Evolutionary conservation across 1,140 invertebrate species (phyloP).

Genomic region (Druon quercuslanigerum): DNA sequence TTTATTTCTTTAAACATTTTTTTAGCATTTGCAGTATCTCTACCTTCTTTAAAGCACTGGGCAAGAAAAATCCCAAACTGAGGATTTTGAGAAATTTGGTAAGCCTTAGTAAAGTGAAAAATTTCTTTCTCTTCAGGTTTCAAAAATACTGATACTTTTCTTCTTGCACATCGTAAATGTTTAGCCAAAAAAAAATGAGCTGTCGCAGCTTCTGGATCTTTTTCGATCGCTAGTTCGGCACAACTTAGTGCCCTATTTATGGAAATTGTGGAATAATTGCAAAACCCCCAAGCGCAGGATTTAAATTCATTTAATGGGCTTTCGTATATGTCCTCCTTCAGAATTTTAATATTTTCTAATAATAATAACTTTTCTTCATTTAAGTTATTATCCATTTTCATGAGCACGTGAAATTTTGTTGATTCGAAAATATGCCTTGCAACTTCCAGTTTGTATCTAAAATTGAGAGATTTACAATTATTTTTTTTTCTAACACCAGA

Average conservation of each 20-base stretch:
- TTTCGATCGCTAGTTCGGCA: background rate
- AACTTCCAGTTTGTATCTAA: no score
- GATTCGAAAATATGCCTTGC: no score
- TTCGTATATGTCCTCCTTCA: background rate
- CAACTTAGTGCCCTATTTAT: background rate
- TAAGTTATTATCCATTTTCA: no score
- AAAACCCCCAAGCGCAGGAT: background rate
- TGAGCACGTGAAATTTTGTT: no score
- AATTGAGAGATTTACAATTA: no score
- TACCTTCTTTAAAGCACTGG: background rate
- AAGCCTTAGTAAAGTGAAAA: background rate
- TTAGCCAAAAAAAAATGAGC: background rate
- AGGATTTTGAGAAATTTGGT: slow-evolving; percentile 3
- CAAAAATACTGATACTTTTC: background rate
- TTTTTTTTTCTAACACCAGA: no score
- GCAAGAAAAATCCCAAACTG: slow-evolving; percentile 18
- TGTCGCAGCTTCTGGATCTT: background rate
- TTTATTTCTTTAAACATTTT: slow-evolving; percentile 12
- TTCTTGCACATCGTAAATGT: background rate
- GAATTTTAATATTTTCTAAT: background rate
- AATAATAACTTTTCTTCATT: background rate
- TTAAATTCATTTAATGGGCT: background rate
- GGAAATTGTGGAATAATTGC: background rate
- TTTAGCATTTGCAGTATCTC: background rate
- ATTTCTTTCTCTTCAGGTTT: background rate